Conservation (phyloP, 1,140 invertebrate species). For the Drosophila baimaii region DNA sequence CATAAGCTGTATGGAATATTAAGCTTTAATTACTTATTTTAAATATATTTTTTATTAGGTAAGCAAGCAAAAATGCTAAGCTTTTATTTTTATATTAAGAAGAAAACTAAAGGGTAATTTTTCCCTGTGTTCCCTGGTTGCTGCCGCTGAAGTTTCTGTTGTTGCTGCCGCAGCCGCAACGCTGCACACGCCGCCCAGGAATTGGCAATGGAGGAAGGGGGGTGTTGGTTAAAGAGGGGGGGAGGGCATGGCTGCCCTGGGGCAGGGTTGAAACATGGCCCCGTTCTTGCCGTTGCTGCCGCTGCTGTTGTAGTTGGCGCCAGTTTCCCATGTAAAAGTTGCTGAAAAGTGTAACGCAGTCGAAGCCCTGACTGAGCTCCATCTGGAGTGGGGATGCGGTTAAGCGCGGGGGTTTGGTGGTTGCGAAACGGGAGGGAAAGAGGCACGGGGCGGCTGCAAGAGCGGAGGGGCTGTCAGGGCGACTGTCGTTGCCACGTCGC, state of each 20-base stretch:
- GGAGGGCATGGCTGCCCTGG: slow-evolving; percentile 35
- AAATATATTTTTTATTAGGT: too few relatives aligned
- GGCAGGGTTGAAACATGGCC: slow-evolving; percentile 67
- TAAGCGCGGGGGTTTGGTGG: background rate
- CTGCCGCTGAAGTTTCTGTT: slow-evolving; percentile 36
- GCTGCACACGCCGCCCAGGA: slow-evolving; percentile 65
- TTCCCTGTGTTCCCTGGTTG: background rate
- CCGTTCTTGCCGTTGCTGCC: slow-evolving; percentile 33
- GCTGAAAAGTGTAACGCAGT: slow-evolving; percentile 80
- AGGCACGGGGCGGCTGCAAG: background rate
- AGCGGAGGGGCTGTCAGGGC: slow-evolving; percentile 13
- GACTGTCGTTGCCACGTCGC: slow-evolving; percentile 54
- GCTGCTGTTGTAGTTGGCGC: slow-evolving; percentile 72
- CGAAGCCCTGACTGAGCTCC: slow-evolving; percentile 45
- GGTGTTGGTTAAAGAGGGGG: slow-evolving; percentile 5
- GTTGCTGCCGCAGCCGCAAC: slow-evolving; percentile 64
- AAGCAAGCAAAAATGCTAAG: too few relatives aligned
- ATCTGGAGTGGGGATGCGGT: slow-evolving; percentile 18
- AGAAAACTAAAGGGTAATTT: background rate
- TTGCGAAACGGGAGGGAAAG: background rate
- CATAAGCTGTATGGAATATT: too few relatives aligned
- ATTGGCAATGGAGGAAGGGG: slow-evolving; percentile 1
- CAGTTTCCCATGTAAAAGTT: slow-evolving; percentile 78
- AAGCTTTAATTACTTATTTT: too few relatives aligned
- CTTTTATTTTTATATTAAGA: too few relatives aligned